Evolutionary conservation across 2,113 vertebrate species (phyloP).

Genomic region (Brachyistius frenatus): DNA sequence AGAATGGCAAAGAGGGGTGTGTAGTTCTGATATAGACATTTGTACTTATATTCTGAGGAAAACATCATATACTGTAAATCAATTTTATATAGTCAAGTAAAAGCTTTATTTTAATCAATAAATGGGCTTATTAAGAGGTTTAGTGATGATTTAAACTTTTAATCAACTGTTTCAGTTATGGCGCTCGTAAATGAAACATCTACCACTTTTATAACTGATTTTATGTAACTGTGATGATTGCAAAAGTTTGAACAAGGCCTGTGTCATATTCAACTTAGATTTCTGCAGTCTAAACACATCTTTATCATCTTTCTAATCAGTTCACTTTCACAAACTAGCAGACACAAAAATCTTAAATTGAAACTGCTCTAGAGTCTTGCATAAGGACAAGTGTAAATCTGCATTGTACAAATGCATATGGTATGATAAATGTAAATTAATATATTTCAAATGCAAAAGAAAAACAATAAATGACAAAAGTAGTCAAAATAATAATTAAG

Average conservation of each 20-base stretch:
- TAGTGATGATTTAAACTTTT: too few relatives aligned
- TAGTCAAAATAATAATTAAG: slow-evolving; percentile 36
- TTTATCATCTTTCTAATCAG: too few relatives aligned
- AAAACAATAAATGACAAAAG: not conserved
- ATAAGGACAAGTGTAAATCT: too few relatives aligned
- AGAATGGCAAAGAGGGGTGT: slow-evolving; percentile 8
- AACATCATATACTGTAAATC: not conserved
- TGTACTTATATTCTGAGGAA: not conserved
- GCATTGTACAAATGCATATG: not conserved
- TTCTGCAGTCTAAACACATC: not conserved
- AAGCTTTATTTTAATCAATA: slow-evolving; percentile 11
- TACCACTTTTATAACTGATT: not conserved
- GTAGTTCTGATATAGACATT: slow-evolving; percentile 5
- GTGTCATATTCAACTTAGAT: not conserved
- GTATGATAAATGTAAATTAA: not conserved
- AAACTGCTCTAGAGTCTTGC: not conserved
- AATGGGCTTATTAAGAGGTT: not conserved
- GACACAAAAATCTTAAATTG: not conserved
- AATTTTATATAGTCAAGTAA: slow-evolving; percentile 2
- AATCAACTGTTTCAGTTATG: too few relatives aligned
- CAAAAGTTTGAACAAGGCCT: not conserved
- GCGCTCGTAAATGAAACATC: too few relatives aligned
- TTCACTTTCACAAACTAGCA: not conserved
- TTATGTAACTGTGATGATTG: not conserved
- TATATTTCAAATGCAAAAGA: slow-evolving; percentile 1